Evolutionary conservation across 2,797 vertebrate genomes (phyloP).

Genomic region (Lithobates sylvaticus): DNA sequence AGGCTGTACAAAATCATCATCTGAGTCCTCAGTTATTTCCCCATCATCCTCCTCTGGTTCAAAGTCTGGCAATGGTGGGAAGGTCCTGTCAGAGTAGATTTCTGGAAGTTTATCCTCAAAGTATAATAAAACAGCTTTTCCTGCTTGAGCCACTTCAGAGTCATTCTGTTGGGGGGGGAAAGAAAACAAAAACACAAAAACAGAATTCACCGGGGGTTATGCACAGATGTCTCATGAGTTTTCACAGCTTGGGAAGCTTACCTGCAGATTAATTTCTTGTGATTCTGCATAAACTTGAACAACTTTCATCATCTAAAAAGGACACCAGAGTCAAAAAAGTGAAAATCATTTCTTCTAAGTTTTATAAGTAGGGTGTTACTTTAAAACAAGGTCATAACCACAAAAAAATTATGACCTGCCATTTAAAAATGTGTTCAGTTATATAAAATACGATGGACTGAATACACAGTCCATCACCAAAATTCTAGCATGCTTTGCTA

Average conservation of each 20-base stretch:
- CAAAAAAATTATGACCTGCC: constrained; percentile 73
- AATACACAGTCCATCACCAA: not conserved
- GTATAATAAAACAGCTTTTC: constrained; percentile 90
- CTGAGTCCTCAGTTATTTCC: constrained; percentile 92
- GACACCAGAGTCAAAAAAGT: constrained; percentile 95
- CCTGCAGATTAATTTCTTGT: constrained; percentile 99
- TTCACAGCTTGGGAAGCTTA: constrained; percentile 91
- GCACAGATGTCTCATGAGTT: constrained; percentile 83
- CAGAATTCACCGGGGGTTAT: constrained; percentile 81
- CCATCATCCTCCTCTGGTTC: constrained; percentile 83
- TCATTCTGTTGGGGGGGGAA: constrained; percentile 88
- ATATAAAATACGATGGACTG: not conserved
- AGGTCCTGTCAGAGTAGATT: constrained; percentile 92
- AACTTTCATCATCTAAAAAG: constrained; percentile 99
- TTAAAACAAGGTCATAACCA: constrained; percentile 76
- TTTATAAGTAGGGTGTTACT: constrained; percentile 77
- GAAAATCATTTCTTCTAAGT: constrained; percentile 87
- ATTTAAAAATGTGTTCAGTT: constrained; percentile 41
- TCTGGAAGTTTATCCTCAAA: constrained; percentile 95
- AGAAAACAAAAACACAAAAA: constrained; percentile 68
- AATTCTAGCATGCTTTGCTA: not conserved
- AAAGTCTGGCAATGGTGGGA: constrained; percentile 87
- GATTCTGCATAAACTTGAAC: constrained; percentile 99
- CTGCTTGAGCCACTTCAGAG: constrained; percentile 98
- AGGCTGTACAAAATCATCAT: constrained; percentile 95